Conservation (phyloP, 2,113 vertebrate genomes). For the Daphoenositta chrysoptera region DNA sequence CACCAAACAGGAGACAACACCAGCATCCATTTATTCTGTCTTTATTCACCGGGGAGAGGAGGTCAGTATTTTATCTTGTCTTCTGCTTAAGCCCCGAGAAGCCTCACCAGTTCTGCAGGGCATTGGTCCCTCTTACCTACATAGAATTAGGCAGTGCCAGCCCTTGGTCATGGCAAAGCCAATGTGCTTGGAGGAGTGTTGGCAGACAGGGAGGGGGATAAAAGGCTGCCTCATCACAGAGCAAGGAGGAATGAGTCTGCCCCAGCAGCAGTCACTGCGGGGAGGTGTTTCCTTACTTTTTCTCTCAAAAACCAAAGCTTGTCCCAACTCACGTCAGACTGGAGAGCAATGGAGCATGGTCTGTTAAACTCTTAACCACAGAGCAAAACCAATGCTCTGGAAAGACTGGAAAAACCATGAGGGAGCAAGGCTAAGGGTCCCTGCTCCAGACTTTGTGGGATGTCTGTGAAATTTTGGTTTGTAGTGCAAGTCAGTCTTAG, state of each 20-base stretch:
- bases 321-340: background rate
- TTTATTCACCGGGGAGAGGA: slow-evolving; percentile 22
- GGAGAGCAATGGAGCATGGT: background rate
- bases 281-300: background rate
- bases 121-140: background rate
- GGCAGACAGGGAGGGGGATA: background rate
- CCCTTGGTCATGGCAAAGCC: background rate
- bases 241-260: background rate
- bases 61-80: background rate
- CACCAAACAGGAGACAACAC: background rate
- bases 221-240: background rate
- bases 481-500: background rate
- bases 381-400: background rate
- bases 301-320: background rate
- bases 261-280: background rate
- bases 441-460: background rate
- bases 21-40: background rate
- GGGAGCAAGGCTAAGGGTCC: background rate
- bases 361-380: background rate
- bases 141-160: background rate
- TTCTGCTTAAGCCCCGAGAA: background rate
- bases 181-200: rapidly evolving
- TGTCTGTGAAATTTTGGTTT: background rate
- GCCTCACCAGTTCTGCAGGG: background rate
- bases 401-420: background rate